A percentile compares a stretch with the other conserved stretches of the same genome.
Evolutionary conservation across 2,797 vertebrate species (phyloP).

Genomic region (Okamejei kenojei): DNA sequence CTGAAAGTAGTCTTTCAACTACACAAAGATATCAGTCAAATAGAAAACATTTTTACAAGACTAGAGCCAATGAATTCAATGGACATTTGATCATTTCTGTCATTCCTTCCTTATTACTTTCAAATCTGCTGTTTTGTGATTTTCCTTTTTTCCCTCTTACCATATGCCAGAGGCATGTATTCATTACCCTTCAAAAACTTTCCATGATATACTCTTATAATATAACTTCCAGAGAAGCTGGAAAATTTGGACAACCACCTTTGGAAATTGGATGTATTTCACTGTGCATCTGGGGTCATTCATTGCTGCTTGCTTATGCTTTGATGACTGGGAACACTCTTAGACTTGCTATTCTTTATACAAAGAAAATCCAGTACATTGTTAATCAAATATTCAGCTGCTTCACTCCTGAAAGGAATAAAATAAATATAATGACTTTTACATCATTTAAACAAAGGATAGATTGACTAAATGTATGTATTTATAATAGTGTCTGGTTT

Average conservation of each 20-base stretch:
- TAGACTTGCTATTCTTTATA: neutral
- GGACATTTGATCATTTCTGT: neutral
- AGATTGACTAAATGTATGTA: neutral
- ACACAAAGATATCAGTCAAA: neutral
- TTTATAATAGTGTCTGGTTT: neutral
- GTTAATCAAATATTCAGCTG: slow-evolving; percentile 6
- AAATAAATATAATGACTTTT: neutral
- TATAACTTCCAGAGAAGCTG: neutral
- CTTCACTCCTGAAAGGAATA: neutral
- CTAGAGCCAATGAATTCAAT: neutral
- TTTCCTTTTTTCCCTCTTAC: neutral
- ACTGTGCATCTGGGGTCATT: neutral
- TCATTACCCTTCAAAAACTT: neutral
- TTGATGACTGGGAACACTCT: neutral
- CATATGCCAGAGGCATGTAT: neutral
- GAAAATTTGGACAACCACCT: neutral
- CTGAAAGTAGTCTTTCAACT: neutral
- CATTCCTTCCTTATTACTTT: neutral
- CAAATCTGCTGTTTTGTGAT: neutral
- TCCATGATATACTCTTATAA: neutral
- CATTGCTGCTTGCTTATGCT: neutral
- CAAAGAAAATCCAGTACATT: neutral
- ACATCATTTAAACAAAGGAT: neutral
- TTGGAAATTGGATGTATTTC: neutral
- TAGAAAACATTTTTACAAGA: neutral